These are phyloP conservation scores for Hemithea aestivaria DNA, from an alignment of 2,888 invertebrate species.

Conservation along the genomic window DNA sequence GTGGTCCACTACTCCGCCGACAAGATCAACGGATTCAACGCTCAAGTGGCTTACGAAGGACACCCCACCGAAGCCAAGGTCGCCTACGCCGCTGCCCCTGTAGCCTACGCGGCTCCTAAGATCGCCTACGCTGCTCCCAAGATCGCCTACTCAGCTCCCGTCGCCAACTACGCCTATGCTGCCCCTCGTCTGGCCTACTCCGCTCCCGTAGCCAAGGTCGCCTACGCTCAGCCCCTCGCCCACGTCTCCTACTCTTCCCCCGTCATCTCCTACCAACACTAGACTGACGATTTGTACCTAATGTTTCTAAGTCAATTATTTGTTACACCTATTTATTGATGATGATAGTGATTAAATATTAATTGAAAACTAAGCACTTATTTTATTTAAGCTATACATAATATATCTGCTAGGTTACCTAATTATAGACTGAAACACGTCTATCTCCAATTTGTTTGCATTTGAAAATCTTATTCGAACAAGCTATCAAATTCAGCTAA, in stretches of 20 bases:
- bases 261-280: slow-evolving; percentile 62
- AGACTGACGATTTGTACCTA: slow-evolving; percentile 28
- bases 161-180: slow-evolving; percentile 49
- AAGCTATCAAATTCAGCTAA: too few relatives aligned
- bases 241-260: slow-evolving; percentile 62
- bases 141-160: slow-evolving; percentile 35
- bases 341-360: too few relatives aligned
- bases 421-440: too few relatives aligned
- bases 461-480: too few relatives aligned
- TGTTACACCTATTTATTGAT: slow-evolving; percentile 46
- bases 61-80: slow-evolving; percentile 41
- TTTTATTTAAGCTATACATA: too few relatives aligned
- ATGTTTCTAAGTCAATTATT: too few relatives aligned
- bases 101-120: slow-evolving; percentile 15
- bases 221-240: slow-evolving; percentile 40
- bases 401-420: too few relatives aligned
- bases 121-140: slow-evolving; percentile 35
- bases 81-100: slow-evolving; percentile 32
- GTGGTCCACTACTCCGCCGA: slow-evolving; percentile 70
- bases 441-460: too few relatives aligned
- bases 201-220: slow-evolving; percentile 36
- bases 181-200: slow-evolving; percentile 42
- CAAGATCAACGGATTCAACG: slow-evolving; percentile 66
- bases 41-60: slow-evolving; percentile 66
- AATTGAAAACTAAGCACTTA: too few relatives aligned